Evolutionary conservation across 2,888 invertebrate species (phyloP).

Genomic region (Acanthococcus lagerstroemiae): DNA sequence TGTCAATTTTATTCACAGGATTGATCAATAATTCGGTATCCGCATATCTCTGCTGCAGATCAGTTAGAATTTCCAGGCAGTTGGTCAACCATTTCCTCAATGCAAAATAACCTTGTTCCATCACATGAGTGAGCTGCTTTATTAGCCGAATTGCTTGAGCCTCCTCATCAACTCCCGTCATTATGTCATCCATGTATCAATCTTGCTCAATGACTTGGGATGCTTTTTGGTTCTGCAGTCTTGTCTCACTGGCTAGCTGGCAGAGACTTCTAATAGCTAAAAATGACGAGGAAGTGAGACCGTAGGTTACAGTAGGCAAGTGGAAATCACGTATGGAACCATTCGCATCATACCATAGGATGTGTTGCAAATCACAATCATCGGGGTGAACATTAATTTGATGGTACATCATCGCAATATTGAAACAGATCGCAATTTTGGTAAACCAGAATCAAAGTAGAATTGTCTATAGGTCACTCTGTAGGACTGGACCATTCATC

Average conservation of each 20-base stretch:
- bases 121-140: too few relatives aligned
- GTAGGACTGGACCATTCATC: conserved; percentile 39
- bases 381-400: conserved; percentile 37
- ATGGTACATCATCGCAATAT: conserved; percentile 41
- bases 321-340: conserved; percentile 16
- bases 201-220: conserved; percentile 34
- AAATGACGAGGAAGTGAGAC: too few relatives aligned
- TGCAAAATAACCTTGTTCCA: too few relatives aligned
- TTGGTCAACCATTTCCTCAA: too few relatives aligned
- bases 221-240: conserved; percentile 25
- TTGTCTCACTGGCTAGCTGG: conserved; percentile 36
- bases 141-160: conserved; percentile 31
- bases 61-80: too few relatives aligned
- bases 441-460: conserved; percentile 38
- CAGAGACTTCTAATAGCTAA: conserved; percentile 37
- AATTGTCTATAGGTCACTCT: conserved; percentile 38
- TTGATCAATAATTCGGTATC: too few relatives aligned
- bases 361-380: conserved; percentile 39
- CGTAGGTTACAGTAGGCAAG: conserved; percentile 40
- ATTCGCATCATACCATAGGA: conserved; percentile 39
- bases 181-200: conserved; percentile 39
- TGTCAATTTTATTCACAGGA: too few relatives aligned
- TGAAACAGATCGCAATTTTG: conserved; percentile 38
- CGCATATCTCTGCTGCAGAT: too few relatives aligned
- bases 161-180: conserved; percentile 34